Percentiles rank a stretch among this genome's conserved stretches.
phyloP scores from a whole-genome alignment of 1,140 invertebrate species.

The Microplitis mediator region DNA sequence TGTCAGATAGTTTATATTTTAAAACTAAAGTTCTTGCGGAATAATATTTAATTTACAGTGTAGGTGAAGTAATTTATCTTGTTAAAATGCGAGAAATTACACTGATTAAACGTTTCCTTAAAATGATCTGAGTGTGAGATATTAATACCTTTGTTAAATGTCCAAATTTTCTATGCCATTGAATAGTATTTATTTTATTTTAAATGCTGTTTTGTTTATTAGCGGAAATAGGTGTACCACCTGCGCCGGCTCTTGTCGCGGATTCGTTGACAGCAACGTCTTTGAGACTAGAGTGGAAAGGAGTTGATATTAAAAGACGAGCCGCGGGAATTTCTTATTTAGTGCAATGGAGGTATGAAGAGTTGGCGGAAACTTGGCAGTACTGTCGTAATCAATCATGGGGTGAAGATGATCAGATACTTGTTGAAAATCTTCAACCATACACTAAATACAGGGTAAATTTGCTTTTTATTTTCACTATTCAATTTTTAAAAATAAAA shows the following conservation, averaged over 20 bases:
- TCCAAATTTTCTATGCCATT: neutral
- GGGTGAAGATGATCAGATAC: constrained; percentile 69
- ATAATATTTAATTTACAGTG: neutral
- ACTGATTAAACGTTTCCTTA: constrained; percentile 29
- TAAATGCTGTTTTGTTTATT: constrained; percentile 34
- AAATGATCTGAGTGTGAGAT: constrained; percentile 27
- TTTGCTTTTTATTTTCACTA: constrained; percentile 1
- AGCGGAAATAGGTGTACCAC: constrained; percentile 73
- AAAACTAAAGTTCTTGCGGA: too few relatives aligned
- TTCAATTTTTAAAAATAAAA: too few relatives aligned
- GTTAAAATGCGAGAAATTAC: constrained; percentile 5
- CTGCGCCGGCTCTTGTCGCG: constrained; percentile 76
- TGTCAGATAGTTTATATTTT: constrained; percentile 9
- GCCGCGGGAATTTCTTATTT: constrained; percentile 66
- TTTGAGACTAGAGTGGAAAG: constrained; percentile 81
- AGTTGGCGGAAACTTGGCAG: constrained; percentile 73
- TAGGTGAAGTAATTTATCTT: constrained; percentile 24
- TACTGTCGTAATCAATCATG: constrained; percentile 75
- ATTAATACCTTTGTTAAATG: neutral
- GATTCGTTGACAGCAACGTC: constrained; percentile 76
- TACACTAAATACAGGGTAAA: constrained; percentile 88
- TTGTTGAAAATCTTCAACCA: constrained; percentile 78
- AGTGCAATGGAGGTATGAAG: constrained; percentile 78
- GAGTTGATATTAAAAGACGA: constrained; percentile 54
- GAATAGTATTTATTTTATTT: neutral